Evolutionary conservation across 2,797 vertebrate genomes (phyloP), one percentile per base, ranked within the genome.

Genomic region (Rhynchonycteris naso): DNA sequence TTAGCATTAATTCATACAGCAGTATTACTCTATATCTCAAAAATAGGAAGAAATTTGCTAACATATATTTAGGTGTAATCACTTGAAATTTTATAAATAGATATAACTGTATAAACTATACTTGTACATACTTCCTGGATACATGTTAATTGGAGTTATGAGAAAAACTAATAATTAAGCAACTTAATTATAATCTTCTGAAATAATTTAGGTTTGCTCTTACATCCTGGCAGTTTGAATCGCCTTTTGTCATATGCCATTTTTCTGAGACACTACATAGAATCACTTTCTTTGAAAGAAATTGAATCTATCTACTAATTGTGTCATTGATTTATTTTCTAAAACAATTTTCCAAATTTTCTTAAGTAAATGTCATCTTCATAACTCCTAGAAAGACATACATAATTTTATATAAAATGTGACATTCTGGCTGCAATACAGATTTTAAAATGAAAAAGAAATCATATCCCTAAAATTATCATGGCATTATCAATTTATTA

Each of bases 171-270:
- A 91, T 76, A 76, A 61, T 86, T 85, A 96, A 74, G 80, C 54
- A 96, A 85, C 22, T 18, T 58, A 94, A 93, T 43, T 43, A 43
- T 43, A 43, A 43, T 43, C 8, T 43, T 43, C 43, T 43, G 43
- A 95, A 94, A 94, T 52, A 93, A 24, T 96, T 97, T 76, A 86
- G 35, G 19, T 81, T 95, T 95, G 11, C 28, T 96, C n/a, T 93
- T 94, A 26, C 78, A 35, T 85, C 85, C 43, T 58, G 24, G 14
- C 52, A 75, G 12, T 96, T 89, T 91, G 83, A 95, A 95, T 74
- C n/a, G 61, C 33, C 2, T 66, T 90, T 90, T 4, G 63, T 52
- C 47, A 91, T 69, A 93, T 63, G 26, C 3, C 88, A 59, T 74
- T 81, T 35, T 58, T 71, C 28, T 85, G 16, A 86, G 38, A 56